Evolutionary conservation across 2,113 vertebrate genomes (phyloP), one percentile per base, ranked within the genome.

Genomic region (Okapia johnstoni): DNA sequence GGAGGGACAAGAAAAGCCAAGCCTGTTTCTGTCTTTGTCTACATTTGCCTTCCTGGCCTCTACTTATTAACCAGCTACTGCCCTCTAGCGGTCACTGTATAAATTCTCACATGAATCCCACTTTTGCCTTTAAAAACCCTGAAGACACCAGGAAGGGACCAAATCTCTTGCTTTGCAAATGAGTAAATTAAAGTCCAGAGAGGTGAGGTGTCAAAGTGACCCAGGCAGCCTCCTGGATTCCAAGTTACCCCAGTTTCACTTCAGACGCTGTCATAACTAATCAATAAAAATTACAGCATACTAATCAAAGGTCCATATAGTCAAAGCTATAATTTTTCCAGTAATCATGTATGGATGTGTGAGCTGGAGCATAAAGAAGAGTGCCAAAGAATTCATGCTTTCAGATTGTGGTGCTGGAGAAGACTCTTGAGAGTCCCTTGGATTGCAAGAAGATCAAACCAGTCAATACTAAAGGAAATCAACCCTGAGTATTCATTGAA

Each of bases 61-160:
- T 25, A 28, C 63, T 97, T 79, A 61, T 0, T 83, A 92, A 16
- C 85, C 54, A 86, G 88, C 90, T 96, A 88, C 97, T 79, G 98
- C 97, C 98, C 97, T 95, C 98, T 97, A 96, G 94, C 17, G 98
- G 1, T 55, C 88, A 85, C 40, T 57, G n/a, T 33, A 7, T 84
- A 30, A 83, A 93, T 11, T 85, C 28, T 30, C 55, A 76, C 43
- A 36, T 30, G 63, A 97, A 95, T 77, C 76, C 52, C 25, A 76
- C 60, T 52, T 96, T 48, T 23, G 58, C 46, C 48, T 94, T 66
- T 46, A 66, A 81, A 88, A 96, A 73, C 23, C 7, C 50, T 57
- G 48, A 5, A 10, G 15, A 61, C 4, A 8, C 15, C 6, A 52
- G 58, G n/a, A 85, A 77, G 17, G 14, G 40, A 73, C 30, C 52